phyloP scores from a whole-genome alignment of 2,797 vertebrate genomes.

The Tokudaia muenninki region DNA sequence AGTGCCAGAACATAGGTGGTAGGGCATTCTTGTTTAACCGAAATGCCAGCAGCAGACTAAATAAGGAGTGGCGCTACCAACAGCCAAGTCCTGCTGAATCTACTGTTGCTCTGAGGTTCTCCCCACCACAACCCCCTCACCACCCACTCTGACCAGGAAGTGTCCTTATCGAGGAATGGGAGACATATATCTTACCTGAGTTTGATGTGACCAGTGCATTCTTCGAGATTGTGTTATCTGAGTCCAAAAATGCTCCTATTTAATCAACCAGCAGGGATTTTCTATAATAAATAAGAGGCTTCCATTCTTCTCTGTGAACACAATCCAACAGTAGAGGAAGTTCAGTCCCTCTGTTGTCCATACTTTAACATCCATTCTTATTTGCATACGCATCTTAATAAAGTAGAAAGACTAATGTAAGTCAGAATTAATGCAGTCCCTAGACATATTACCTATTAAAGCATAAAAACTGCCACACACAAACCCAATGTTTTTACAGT shows the following conservation, averaged over 20 bases:
- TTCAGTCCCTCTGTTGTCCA: neutral
- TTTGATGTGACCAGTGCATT: conserved; percentile 55
- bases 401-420: neutral
- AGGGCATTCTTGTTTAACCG: conserved; percentile 40
- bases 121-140: neutral
- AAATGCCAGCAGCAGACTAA: conserved; percentile 28
- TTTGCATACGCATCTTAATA: neutral
- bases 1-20: conserved; percentile 57
- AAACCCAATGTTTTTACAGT: neutral
- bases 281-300: neutral
- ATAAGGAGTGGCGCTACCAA: conserved; percentile 63
- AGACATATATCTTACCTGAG: neutral
- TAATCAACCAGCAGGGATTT: conserved; percentile 58
- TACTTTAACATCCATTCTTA: neutral
- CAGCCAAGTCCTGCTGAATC: neutral
- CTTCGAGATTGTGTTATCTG: conserved; percentile 62
- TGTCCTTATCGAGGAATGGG: neutral
- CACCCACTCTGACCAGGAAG: conserved; percentile 7
- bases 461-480: neutral
- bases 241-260: conserved; percentile 43
- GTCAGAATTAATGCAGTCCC: neutral
- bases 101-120: conserved; percentile 7
- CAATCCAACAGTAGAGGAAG: conserved; percentile 4
- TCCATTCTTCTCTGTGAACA: conserved; percentile 41
- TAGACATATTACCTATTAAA: neutral